These are phyloP conservation scores for Drosophila pseudotalamancana DNA, from an alignment of 2,888 invertebrate species.

Conservation along the genomic window DNA sequence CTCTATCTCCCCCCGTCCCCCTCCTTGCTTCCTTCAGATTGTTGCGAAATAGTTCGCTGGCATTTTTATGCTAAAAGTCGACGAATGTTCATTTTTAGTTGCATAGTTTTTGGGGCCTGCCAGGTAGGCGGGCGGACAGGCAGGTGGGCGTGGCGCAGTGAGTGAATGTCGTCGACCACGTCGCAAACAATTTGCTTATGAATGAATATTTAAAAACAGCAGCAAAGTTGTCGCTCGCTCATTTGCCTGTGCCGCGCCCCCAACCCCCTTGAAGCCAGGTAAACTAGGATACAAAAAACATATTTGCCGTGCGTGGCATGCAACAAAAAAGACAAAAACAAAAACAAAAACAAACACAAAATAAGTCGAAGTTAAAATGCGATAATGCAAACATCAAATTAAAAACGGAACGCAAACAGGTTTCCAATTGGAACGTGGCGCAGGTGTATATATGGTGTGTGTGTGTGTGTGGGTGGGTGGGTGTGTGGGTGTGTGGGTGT, in stretches of 20 bases:
- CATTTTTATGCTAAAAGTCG: conserved; percentile 63
- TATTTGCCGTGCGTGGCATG: conserved; percentile 61
- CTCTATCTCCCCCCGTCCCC: background rate
- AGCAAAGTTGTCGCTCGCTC: conserved; percentile 32
- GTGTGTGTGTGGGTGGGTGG: background rate
- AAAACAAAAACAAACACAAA: conserved; percentile 4
- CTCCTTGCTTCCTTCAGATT: conserved; percentile 24
- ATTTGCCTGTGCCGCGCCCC: background rate
- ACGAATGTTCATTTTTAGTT: conserved; percentile 42
- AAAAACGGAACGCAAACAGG: conserved; percentile 46
- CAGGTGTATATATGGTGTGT: background rate
- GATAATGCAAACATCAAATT: conserved; percentile 74
- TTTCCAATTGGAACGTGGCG: conserved; percentile 1
- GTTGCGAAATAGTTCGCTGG: conserved; percentile 47
- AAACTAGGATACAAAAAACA: conserved; percentile 67
- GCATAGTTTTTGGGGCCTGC: conserved; percentile 34
- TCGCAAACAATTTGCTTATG: conserved; percentile 39
- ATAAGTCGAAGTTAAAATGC: conserved; percentile 34
- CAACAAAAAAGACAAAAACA: background rate
- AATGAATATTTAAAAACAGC: conserved; percentile 73
- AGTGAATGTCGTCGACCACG: conserved; percentile 10
- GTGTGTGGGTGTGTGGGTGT: background rate
- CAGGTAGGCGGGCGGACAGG: background rate
- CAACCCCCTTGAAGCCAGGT: background rate
- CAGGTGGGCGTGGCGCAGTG: background rate